A percentile compares a stretch with the other conserved stretches of the same genome.
These are phyloP conservation scores for Rhabditoides inermis DNA, from an alignment of 2,888 invertebrate genomes.

Conservation along the genomic window DNA sequence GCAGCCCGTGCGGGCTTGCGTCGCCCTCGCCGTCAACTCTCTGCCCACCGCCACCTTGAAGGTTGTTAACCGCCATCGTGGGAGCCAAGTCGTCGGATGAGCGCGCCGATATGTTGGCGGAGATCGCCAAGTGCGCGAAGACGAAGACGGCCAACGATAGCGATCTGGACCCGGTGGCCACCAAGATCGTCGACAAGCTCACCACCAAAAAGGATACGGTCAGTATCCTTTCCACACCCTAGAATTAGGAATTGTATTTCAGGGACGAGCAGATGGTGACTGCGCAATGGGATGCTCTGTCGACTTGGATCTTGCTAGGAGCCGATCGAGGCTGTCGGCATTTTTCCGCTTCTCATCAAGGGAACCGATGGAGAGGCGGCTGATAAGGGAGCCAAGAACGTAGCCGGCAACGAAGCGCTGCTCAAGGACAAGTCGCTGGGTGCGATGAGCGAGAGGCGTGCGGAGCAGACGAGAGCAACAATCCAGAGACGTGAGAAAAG, in stretches of 20 bases:
- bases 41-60: slow-evolving; percentile 8
- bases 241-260: too few relatives aligned
- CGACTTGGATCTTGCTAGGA: slow-evolving; percentile 21
- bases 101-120: slow-evolving; percentile 16
- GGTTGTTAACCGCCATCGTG: slow-evolving; percentile 11
- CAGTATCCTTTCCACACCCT: too few relatives aligned
- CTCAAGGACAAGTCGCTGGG: slow-evolving; percentile 20
- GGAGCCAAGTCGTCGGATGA: slow-evolving; percentile 19
- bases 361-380: slow-evolving; percentile 10
- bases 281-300: slow-evolving; percentile 26
- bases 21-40: neutral
- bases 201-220: too few relatives aligned
- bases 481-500: too few relatives aligned
- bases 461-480: too few relatives aligned
- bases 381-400: neutral
- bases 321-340: slow-evolving; percentile 18
- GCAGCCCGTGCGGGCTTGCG: slow-evolving; percentile 2
- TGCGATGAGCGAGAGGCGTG: slow-evolving; percentile 16
- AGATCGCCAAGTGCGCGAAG: slow-evolving; percentile 12
- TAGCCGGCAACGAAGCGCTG: neutral
- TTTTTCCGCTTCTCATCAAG: slow-evolving; percentile 16
- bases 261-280: slow-evolving; percentile 17
- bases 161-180: too few relatives aligned
- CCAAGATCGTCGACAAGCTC: slow-evolving; percentile 17
- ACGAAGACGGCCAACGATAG: too few relatives aligned